phyloP scores from a whole-genome alignment of 2,888 invertebrate species.

The Rhynchonema sp. region DNA sequence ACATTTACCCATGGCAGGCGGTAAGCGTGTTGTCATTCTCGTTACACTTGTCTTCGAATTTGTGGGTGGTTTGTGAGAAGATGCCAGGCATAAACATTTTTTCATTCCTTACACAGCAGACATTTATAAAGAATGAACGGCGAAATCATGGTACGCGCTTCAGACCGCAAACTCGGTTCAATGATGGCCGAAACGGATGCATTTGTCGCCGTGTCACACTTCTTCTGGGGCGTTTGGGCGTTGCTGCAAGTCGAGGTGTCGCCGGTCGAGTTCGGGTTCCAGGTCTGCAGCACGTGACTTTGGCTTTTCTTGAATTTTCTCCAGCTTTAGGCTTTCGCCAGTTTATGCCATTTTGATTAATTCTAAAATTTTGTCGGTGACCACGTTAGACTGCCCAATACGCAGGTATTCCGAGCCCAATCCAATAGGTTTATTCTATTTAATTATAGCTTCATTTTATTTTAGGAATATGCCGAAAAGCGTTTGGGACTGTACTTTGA shows the following conservation, averaged over 20 bases:
- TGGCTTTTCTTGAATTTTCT: no score
- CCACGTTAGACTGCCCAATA: neutral
- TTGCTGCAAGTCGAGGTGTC: slow-evolving; percentile 24
- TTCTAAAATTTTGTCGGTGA: neutral
- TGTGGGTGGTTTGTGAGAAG: neutral
- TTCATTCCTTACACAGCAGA: no score
- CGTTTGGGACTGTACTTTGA: neutral
- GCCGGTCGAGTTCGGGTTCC: slow-evolving; percentile 24
- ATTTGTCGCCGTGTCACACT: slow-evolving; percentile 66
- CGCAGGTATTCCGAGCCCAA: no score
- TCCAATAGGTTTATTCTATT: no score
- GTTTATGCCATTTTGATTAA: no score
- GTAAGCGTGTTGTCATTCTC: neutral
- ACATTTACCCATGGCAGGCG: no score
- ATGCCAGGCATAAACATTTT: no score
- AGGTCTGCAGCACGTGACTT: neutral
- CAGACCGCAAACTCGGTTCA: slow-evolving; percentile 2
- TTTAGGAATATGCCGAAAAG: neutral
- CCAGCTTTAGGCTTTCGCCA: no score
- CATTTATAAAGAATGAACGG: no score
- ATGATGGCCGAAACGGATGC: slow-evolving; percentile 48
- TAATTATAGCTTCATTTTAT: no score
- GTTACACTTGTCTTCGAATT: neutral
- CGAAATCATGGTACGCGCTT: no score
- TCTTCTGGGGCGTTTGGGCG: slow-evolving; percentile 82